phyloP scores from a whole-genome alignment of 2,113 vertebrate species.

The Anser brachyrhynchus region DNA sequence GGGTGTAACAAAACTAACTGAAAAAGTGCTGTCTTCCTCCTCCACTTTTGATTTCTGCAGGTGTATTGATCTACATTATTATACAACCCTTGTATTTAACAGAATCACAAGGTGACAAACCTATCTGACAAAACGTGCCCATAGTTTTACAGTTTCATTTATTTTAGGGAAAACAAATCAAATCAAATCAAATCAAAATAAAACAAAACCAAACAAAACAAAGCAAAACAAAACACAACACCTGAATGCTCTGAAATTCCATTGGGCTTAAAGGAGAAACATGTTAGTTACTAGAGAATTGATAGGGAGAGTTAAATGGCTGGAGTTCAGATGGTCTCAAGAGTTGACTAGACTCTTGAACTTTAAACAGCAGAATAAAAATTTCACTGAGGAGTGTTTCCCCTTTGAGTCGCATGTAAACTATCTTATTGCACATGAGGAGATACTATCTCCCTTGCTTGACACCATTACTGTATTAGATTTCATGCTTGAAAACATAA shows the following conservation, averaged over 20 bases:
- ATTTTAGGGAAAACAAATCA: neutral
- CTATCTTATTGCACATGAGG: neutral
- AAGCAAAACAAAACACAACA: neutral
- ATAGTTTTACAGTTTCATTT: neutral
- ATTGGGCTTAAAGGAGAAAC: neutral
- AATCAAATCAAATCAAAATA: neutral
- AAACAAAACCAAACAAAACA: neutral
- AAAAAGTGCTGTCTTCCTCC: neutral
- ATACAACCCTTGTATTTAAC: neutral
- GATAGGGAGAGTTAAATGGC: neutral
- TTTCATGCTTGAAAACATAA: neutral
- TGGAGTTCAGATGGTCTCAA: neutral
- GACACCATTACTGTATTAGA: neutral
- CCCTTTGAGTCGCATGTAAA: neutral
- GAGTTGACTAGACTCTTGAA: neutral
- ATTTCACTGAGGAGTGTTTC: neutral
- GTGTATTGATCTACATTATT: neutral
- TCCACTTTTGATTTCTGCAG: neutral
- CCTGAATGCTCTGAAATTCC: neutral
- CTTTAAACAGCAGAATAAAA: neutral
- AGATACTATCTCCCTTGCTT: neutral
- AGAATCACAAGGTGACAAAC: neutral
- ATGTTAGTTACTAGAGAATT: neutral
- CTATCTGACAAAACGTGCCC: neutral
- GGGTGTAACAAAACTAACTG: neutral